phyloP scores from a whole-genome alignment of 2,797 vertebrate species.

The Neosalanx taihuensis region DNA sequence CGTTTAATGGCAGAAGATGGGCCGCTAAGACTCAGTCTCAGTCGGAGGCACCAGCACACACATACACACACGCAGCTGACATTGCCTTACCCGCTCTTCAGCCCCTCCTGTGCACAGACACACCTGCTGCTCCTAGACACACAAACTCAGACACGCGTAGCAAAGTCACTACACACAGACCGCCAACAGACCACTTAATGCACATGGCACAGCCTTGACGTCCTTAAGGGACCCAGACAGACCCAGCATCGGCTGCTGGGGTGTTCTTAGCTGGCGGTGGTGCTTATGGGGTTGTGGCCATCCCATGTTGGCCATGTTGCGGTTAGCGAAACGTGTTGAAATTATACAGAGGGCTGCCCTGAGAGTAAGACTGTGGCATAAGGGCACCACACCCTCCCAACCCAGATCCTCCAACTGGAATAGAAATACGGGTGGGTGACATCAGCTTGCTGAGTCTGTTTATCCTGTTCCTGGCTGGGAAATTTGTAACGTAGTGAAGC shows the following conservation, averaged over 20 bases:
- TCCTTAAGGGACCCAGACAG: slow-evolving; percentile 36
- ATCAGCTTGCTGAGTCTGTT: slow-evolving; percentile 55
- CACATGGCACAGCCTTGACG: slow-evolving; percentile 30
- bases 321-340: slow-evolving; percentile 70
- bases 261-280: slow-evolving; percentile 37
- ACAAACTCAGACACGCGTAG: too few species aligned
- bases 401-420: slow-evolving; percentile 1
- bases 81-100: too few species aligned
- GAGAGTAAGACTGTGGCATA: slow-evolving; percentile 66
- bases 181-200: too few species aligned
- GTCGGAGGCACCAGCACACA: slow-evolving; percentile 37
- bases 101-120: too few species aligned
- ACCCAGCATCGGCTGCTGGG: neutral
- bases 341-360: slow-evolving; percentile 67
- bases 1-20: neutral
- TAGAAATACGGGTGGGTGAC: slow-evolving; percentile 39
- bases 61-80: too few species aligned
- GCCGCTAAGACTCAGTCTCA: slow-evolving; percentile 4
- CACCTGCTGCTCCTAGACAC: too few species aligned
- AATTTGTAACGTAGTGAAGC: slow-evolving; percentile 51
- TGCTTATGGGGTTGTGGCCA: slow-evolving; percentile 49
- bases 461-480: slow-evolving; percentile 57
- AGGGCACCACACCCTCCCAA: slow-evolving; percentile 62
- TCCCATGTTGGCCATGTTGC: slow-evolving; percentile 70
- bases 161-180: too few species aligned